Conservation (phyloP, 2,888 invertebrate species). For the Conomelus anceps region DNA sequence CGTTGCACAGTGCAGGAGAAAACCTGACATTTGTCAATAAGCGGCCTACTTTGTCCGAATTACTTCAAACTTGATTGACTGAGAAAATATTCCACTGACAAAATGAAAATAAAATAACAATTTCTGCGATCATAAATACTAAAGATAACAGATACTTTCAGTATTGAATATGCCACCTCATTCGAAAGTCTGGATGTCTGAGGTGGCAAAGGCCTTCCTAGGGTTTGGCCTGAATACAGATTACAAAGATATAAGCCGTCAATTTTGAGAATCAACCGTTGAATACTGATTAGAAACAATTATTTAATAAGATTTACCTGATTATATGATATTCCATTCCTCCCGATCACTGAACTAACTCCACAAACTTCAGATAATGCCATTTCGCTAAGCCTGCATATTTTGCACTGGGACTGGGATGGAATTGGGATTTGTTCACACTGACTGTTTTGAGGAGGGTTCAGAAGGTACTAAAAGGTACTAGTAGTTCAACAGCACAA, state of each 20-base stretch:
- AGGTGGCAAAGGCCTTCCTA: neutral
- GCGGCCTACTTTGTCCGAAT: neutral
- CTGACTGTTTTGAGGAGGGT: too few species aligned
- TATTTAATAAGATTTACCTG: neutral
- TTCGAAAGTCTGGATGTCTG: neutral
- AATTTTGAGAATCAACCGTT: neutral
- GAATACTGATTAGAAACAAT: neutral
- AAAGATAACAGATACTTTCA: neutral
- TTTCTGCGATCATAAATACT: neutral
- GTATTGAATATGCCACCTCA: neutral
- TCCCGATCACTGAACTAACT: neutral
- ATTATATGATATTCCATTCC: neutral
- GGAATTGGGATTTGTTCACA: too few species aligned
- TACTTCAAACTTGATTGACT: neutral
- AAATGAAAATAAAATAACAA: neutral
- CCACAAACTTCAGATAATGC: neutral
- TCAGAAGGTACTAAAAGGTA: too few species aligned
- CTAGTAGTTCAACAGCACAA: too few species aligned
- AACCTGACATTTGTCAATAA: neutral
- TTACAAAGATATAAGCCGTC: neutral
- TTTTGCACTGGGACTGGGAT: neutral
- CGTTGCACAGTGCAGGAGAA: neutral
- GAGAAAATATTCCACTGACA: neutral
- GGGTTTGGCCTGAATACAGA: neutral
- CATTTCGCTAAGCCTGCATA: neutral